Evolutionary conservation across 2,797 vertebrate genomes (phyloP), one percentile per base, ranked within the genome.

Genomic region (Babyrousa celebensis): DNA sequence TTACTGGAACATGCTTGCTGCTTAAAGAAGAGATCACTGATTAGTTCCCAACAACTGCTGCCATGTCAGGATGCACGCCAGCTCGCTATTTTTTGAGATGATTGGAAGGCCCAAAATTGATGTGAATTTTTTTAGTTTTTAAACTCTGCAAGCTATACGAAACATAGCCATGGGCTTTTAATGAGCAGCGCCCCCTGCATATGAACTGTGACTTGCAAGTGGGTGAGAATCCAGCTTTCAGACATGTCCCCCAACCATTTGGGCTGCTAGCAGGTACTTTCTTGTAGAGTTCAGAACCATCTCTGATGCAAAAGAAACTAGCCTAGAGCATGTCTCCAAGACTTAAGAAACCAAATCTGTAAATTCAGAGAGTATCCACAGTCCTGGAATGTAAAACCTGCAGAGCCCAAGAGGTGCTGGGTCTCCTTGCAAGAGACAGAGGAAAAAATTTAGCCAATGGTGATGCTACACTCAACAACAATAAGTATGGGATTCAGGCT

Each of bases 41-140:
- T 91, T 88, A 54, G 29, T 77, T 92, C 87, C 36, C 20, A 54
- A 40, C 25, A 85, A 63, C 12, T 56, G 27, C 6, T 75, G 56
- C 29, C 58, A 68, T 71, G 18, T 65, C 29, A 70, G 40, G 58
- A 79, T 11, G n/a, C 27, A 43, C 72, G n/a, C n/a, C 40, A 4
- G 27, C 75, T 85, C 89, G 52, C 18, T 7, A 15, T 52, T 70
- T 95, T 95, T 88, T 62, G 23, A 86, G 36, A 62, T 32, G 75
- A 79, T 17, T 36, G 25, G 32, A 29, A 56, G 70, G 88, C 3
- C 32, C 56, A 74, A 91, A 94, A n/a, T 72, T 87, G 29, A 23
- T 27, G 16, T 77, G 48, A 58, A n/a, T 54, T 85, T 90, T 80
- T 74, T 62, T 32, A 11, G 25, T 27, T 78, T 80, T 87, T 70